Percentiles rank a stretch among this genome's conserved stretches.
These are phyloP conservation scores for Danaus chrysippus DNA, from an alignment of 2,888 invertebrate genomes.

Conservation along the genomic window DNA sequence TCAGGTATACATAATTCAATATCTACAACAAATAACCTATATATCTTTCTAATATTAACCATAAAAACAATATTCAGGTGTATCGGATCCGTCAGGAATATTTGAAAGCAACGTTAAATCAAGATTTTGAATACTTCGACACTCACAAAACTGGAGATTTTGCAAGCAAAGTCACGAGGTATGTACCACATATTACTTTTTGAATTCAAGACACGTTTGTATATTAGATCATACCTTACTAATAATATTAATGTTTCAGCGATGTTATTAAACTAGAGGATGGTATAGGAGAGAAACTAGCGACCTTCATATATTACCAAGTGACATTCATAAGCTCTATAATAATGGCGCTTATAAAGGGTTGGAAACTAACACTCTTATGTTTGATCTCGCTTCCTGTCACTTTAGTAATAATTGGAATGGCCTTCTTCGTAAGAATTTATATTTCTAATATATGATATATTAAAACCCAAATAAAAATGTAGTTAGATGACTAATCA, in stretches of 20 bases:
- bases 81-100: conserved; percentile 82
- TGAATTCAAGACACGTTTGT: background rate
- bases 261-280: conserved; percentile 88
- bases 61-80: conserved; percentile 60
- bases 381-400: conserved; percentile 86
- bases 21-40: too few species aligned
- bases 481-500: too few species aligned
- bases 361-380: conserved; percentile 90
- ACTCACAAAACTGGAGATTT: conserved; percentile 85
- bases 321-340: conserved; percentile 83
- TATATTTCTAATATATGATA: background rate
- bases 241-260: conserved; percentile 55
- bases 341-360: conserved; percentile 85
- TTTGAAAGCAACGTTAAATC: conserved; percentile 83
- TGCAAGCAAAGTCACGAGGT: conserved; percentile 87
- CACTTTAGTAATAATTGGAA: conserved; percentile 80
- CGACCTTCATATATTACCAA: conserved; percentile 85
- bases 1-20: conserved; percentile 68
- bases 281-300: conserved; percentile 90
- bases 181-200: conserved; percentile 42
- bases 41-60: background rate
- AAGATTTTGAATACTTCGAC: conserved; percentile 88
- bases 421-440: conserved; percentile 80
- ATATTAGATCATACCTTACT: background rate
- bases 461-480: too few species aligned